Conservation (phyloP, 1,140 invertebrate genomes). For the Leptestheria dahalacensis region DNA sequence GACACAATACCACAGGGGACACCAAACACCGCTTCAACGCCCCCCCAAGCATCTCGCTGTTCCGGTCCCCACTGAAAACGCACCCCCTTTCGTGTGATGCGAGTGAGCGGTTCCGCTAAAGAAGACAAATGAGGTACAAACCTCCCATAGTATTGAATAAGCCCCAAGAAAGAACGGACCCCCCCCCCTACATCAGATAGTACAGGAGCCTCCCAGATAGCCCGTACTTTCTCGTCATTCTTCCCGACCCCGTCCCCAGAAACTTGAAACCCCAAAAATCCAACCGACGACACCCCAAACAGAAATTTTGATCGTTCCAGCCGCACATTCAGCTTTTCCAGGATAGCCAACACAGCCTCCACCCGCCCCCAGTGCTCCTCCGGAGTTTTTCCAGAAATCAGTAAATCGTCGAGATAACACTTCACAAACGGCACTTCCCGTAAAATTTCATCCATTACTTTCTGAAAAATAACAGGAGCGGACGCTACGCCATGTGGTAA, state of each 20-base stretch:
- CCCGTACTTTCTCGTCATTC: constrained; percentile 26
- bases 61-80: not conserved
- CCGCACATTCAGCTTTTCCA: constrained; percentile 20
- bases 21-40: constrained; percentile 8
- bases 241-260: constrained; percentile 23
- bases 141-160: not conserved
- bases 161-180: not conserved
- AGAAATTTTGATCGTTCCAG: constrained; percentile 27
- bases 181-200: constrained; percentile 20
- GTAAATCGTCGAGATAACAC: constrained; percentile 20
- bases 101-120: not conserved
- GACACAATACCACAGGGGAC: constrained; percentile 21
- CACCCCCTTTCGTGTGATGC: not conserved
- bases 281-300: constrained; percentile 22
- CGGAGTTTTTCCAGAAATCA: constrained; percentile 18
- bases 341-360: constrained; percentile 18
- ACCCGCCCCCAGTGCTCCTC: constrained; percentile 20
- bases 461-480: constrained; percentile 22
- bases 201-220: constrained; percentile 24
- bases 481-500: constrained; percentile 2
- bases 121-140: not conserved
- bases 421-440: not conserved
- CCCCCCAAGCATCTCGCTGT: constrained; percentile 16
- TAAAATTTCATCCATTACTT: constrained; percentile 20
- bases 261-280: constrained; percentile 27